Conservation (phyloP, 2,113 vertebrate genomes). For the Verasper variegatus region DNA sequence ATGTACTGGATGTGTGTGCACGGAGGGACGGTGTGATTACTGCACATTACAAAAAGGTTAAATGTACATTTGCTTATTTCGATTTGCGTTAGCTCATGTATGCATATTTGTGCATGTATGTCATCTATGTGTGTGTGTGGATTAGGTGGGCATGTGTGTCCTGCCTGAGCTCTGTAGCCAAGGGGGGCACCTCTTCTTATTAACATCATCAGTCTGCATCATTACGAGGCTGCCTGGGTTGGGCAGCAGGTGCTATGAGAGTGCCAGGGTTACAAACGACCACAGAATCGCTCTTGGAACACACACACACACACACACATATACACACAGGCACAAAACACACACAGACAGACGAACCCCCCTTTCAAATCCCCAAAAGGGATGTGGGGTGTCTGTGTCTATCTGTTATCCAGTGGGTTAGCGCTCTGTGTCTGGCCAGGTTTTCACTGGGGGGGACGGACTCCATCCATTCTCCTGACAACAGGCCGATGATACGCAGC, state of each 20-base stretch:
- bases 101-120: slow-evolving; percentile 31
- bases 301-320: slow-evolving; percentile 44
- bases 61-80: slow-evolving; percentile 11
- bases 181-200: slow-evolving; percentile 93
- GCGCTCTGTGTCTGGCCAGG: slow-evolving; percentile 89
- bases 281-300: slow-evolving; percentile 80
- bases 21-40: not conserved
- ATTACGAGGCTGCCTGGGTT: slow-evolving; percentile 93
- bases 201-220: slow-evolving; percentile 97
- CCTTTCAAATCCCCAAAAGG: slow-evolving; percentile 93
- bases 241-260: slow-evolving; percentile 89
- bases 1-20: not conserved
- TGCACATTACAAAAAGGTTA: slow-evolving; percentile 26
- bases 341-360: slow-evolving; percentile 78
- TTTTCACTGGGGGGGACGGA: slow-evolving; percentile 89
- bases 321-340: slow-evolving; percentile 28
- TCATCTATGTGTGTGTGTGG: slow-evolving; percentile 17
- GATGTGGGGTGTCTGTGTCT: slow-evolving; percentile 86
- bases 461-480: slow-evolving; percentile 97
- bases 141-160: slow-evolving; percentile 55
- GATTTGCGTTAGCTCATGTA: not conserved
- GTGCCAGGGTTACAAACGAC: slow-evolving; percentile 94
- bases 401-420: slow-evolving; percentile 96
- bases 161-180: slow-evolving; percentile 83
- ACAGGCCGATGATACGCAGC: slow-evolving; percentile 84